Evolutionary conservation across 1,140 invertebrate genomes (phyloP), one percentile per base, ranked within the genome.

Genomic region (Thaumetopoea pityocampa): DNA sequence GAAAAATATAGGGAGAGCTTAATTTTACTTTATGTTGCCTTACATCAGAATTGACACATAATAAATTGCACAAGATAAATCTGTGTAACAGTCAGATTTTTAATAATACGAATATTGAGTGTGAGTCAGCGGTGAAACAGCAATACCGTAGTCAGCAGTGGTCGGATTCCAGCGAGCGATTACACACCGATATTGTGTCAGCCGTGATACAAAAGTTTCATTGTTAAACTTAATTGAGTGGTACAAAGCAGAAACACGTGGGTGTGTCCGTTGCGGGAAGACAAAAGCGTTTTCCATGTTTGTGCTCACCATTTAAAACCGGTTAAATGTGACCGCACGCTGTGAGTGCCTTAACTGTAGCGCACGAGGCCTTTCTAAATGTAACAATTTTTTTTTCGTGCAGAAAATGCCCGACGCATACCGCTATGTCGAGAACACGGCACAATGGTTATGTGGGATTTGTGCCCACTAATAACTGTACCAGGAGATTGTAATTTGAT

Each of bases 61-160:
- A 63, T 58, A 51, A 52, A 56, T 66, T 60, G 54, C 49, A 45
- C 46, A 63, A 66, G 50, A 69, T 58, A 55, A 59, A 67, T 63
- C 53, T 55, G 42, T 52, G 51, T 56, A 51, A 53, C 53, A 63
- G 66, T 66, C 58, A 36, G 48, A 66, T 63, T 55, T 62, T 50
- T 59, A n/a, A 44, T 58, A 45, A 66, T 54, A 43, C 56, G 54
- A 51, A 56, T 57, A 51, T 42, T 43, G 38, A 64, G 49, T 50
- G 24, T 61, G 46, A 61, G 19, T 63, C 56, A 58, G 52, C 51
- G 8, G 27, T 41, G 37, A 28, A 28, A 38, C 20, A 24, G 28
- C 37, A 41, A 28, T 41, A 33, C 23, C 26, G 40, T 19, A 43
- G 22, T 43, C 40, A 43, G 40, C 40, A 34, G 20, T 33, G 29